Conservation (phyloP, 2,113 vertebrate genomes). For the Zosterops hypoxanthus region DNA sequence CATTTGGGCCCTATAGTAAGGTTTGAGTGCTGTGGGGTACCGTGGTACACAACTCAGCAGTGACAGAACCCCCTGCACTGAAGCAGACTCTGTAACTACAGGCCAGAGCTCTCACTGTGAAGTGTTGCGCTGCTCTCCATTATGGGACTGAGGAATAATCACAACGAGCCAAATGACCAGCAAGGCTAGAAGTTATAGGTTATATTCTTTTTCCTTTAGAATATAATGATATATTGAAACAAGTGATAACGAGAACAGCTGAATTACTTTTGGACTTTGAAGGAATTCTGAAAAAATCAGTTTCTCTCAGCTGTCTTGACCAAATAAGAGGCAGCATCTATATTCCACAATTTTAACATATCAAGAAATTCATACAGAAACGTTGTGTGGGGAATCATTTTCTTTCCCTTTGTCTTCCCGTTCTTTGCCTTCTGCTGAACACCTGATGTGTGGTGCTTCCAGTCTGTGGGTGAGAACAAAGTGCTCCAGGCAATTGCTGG, state of each 20-base stretch:
- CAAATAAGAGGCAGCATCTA: background rate
- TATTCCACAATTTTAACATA: background rate
- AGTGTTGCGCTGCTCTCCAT: background rate
- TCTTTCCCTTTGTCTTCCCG: background rate
- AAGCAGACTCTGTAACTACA: background rate
- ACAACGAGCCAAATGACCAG: background rate
- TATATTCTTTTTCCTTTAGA: background rate
- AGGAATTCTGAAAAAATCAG: background rate
- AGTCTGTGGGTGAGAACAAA: background rate
- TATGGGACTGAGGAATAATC: background rate
- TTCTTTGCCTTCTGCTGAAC: background rate
- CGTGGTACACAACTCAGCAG: background rate
- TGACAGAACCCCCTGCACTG: background rate
- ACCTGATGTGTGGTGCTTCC: accelerated
- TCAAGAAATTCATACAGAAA: background rate
- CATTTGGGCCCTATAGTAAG: background rate
- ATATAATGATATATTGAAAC: background rate
- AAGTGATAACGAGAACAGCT: background rate
- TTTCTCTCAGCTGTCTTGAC: background rate
- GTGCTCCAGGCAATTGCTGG: background rate
- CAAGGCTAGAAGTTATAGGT: background rate
- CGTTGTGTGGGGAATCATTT: background rate
- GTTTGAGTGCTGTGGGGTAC: background rate
- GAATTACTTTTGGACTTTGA: background rate
- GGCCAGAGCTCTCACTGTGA: background rate